Evolutionary conservation across 2,888 invertebrate genomes (phyloP), one percentile per base, ranked within the genome.

Genomic region (Lycaena phlaeas): DNA sequence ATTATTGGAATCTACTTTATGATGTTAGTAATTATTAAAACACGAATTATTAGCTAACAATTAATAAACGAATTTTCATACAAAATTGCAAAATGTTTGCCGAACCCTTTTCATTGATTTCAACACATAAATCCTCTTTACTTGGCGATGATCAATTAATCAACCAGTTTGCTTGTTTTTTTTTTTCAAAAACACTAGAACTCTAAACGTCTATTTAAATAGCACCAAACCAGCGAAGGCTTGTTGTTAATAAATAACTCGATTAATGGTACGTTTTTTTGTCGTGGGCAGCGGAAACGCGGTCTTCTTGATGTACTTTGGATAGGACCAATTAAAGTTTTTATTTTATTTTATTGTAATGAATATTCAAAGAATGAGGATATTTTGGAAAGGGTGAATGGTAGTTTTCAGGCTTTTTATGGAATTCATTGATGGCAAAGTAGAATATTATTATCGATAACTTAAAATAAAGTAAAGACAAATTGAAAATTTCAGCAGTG

Each of bases 141-240:
- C n/a, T 4, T n/a, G 27, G 11, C 3, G n/a, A 14, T 34, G 11
- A 18, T 12, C 18, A 34, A 34, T 34, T 34, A 34, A 34, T 34
- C 22, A 34, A 18, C 9, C 22, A 9, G 34, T 34, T 17, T 15
- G 11, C 9, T 22, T 22, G 7, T 9, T 22, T 22, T 22, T 6
- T 22, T 22, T 9, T 22, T 22, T 22, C 2, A 3, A 22, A 22
- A 22, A 22, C 22, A 22, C n/a, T 22, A 5, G 4, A 22, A 34
- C 34, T n/a, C n/a, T n/a, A n/a, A n/a, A 11, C 7, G 18, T 18
- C 34, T 34, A 34, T 34, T 34, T 34, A 34, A 34, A 34, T 34
- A 18, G n/a, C n/a, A 22, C 22, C 9, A 5, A 22, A 22, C 22
- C 22, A 9, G 6, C 34, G 18, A 18, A 18, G 18, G 5, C 15